These are phyloP conservation scores for Laupala kohalensis DNA, from an alignment of 1,140 invertebrate species.

Conservation along the genomic window DNA sequence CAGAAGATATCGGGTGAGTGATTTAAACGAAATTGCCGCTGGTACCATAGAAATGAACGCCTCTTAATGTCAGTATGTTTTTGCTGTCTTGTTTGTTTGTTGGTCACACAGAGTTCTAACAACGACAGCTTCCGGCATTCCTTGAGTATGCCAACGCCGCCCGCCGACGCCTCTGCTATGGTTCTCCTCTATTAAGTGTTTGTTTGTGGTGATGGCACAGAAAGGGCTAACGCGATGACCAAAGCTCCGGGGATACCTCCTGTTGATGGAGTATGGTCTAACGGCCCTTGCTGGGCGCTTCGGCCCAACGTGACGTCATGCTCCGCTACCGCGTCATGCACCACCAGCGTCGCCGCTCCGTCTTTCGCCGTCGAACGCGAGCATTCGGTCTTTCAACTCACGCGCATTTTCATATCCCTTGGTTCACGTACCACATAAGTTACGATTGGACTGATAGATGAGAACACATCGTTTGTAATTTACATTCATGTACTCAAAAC, in stretches of 20 bases:
- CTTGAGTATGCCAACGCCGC: no score
- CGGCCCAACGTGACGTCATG: neutral
- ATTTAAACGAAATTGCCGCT: no score
- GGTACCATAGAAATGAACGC: no score
- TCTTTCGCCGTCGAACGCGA: no score
- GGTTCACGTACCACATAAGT: no score
- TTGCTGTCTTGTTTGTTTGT: neutral
- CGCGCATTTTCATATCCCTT: no score
- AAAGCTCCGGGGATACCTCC: neutral
- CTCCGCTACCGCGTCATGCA: neutral
- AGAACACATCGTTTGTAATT: no score
- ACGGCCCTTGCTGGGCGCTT: neutral
- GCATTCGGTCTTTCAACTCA: no score
- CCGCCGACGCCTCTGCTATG: no score
- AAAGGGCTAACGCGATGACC: neutral
- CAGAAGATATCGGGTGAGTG: no score
- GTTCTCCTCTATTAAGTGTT: neutral
- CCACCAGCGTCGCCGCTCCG: neutral
- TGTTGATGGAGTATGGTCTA: neutral
- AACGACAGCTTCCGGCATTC: neutral
- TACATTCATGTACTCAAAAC: no score
- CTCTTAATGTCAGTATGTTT: neutral
- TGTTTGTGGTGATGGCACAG: neutral
- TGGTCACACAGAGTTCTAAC: neutral
- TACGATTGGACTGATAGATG: no score